Evolutionary conservation across 2,888 invertebrate genomes (phyloP).

Genomic region (Noctua comes): DNA sequence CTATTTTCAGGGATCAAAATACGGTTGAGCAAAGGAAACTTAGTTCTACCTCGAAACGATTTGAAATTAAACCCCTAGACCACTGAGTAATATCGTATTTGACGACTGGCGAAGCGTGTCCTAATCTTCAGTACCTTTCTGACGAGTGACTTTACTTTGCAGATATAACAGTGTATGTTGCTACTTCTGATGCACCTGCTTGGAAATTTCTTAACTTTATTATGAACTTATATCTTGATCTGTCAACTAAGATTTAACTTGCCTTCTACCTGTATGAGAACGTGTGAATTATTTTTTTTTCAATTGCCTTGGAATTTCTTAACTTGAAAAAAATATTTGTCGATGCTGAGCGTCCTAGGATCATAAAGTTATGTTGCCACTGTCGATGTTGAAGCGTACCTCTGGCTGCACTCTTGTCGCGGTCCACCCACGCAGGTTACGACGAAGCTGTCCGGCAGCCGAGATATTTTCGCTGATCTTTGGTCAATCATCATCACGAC

Average conservation of each 20-base stretch:
- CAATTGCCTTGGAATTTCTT: background rate
- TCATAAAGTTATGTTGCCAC: background rate
- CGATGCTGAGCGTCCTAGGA: background rate
- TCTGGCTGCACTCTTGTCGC: background rate
- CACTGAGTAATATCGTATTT: conserved; percentile 35
- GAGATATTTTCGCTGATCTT: background rate
- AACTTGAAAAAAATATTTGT: background rate
- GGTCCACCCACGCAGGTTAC: background rate
- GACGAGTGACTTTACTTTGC: background rate
- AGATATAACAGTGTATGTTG: background rate
- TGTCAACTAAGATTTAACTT: background rate
- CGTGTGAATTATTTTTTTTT: background rate
- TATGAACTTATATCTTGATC: background rate
- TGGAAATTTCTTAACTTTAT: background rate
- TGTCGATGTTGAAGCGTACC: background rate
- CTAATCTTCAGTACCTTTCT: conserved; percentile 28
- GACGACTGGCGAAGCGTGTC: conserved; percentile 15
- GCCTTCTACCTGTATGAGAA: background rate
- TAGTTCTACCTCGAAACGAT: conserved; percentile 16
- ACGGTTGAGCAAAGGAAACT: conserved; percentile 27
- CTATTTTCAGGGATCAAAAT: conserved; percentile 1
- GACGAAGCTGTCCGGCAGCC: background rate
- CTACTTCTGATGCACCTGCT: background rate
- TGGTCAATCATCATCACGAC: background rate
- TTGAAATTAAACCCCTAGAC: conserved; percentile 20